Percentiles rank a stretch among this genome's conserved stretches.
Evolutionary conservation across 1,140 invertebrate genomes (phyloP).

Genomic region (Macrotrachela quadricornifera): DNA sequence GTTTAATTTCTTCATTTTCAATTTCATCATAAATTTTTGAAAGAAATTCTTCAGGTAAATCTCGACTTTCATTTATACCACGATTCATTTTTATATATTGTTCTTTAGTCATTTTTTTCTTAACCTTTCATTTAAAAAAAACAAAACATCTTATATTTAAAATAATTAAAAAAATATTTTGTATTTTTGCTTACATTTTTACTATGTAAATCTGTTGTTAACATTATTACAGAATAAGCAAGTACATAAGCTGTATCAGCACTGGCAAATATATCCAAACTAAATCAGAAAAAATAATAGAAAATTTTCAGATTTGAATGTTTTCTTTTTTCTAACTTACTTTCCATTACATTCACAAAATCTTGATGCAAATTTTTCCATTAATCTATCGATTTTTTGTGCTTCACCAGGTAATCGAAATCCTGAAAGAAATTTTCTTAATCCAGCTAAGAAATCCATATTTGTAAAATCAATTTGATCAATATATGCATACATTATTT

Average conservation of each 20-base stretch:
- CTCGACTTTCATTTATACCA: conserved; percentile 89
- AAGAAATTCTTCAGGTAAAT: conserved; percentile 85
- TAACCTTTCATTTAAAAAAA: conserved; percentile 27
- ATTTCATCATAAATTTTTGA: conserved; percentile 99
- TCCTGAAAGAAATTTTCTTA: conserved; percentile 76
- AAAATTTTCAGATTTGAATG: too few relatives aligned
- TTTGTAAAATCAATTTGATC: conserved; percentile 85
- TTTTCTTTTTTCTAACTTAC: conserved; percentile 43
- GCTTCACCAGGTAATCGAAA: conserved; percentile 93
- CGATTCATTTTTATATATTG: conserved; percentile 94
- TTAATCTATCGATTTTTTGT: conserved; percentile 94
- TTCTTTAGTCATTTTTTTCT: conserved; percentile 98
- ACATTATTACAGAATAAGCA: conserved; percentile 96
- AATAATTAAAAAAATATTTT: too few relatives aligned
- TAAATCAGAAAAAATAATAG: too few relatives aligned
- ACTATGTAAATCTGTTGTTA: conserved; percentile 95
- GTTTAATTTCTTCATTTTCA: conserved; percentile 93
- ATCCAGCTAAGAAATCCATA: conserved; percentile 73
- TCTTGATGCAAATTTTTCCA: conserved; percentile 97
- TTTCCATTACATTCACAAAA: conserved; percentile 90
- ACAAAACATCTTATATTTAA: too few relatives aligned
- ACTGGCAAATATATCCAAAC: conserved; percentile 48
- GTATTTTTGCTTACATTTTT: conserved; percentile 42
- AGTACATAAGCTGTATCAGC: conserved; percentile 95
- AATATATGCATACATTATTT: conserved; percentile 90